phyloP scores from a whole-genome alignment of 2,797 vertebrate genomes.

The Monodelphis domestica region DNA sequence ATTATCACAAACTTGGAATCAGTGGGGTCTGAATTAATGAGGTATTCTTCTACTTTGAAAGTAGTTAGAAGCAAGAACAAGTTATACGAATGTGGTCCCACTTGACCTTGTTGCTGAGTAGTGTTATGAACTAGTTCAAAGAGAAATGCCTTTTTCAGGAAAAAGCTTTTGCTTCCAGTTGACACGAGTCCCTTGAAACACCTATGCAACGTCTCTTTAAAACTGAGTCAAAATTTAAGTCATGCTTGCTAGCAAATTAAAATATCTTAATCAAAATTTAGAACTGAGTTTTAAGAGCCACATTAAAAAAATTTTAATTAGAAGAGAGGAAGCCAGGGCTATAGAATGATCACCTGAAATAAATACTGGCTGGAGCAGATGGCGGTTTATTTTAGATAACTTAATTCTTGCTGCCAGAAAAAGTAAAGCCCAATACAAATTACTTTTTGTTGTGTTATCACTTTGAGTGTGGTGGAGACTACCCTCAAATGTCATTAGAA shows the following conservation, averaged over 20 bases:
- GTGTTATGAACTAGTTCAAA: conserved; percentile 28
- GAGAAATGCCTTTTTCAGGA: conserved; percentile 16
- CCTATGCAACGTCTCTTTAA: conserved; percentile 45
- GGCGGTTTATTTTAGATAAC: conserved; percentile 34
- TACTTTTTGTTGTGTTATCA: no score
- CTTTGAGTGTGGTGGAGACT: no score
- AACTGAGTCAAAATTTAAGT: conserved; percentile 35
- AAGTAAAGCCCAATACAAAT: conserved; percentile 40
- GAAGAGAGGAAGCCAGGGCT: background rate
- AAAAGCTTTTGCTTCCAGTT: background rate
- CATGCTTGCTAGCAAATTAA: conserved; percentile 44
- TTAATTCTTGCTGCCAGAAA: conserved; percentile 27
- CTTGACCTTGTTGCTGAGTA: background rate
- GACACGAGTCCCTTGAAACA: conserved; percentile 46
- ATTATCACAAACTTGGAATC: conserved; percentile 44
- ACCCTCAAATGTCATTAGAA: no score
- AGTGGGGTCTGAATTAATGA: background rate
- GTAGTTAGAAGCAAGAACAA: background rate
- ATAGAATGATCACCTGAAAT: conserved; percentile 13
- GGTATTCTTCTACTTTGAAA: background rate
- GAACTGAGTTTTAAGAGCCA: conserved; percentile 11
- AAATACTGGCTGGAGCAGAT: background rate
- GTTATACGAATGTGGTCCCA: background rate
- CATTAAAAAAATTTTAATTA: background rate
- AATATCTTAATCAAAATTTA: conserved; percentile 49